Evolutionary conservation across 2,113 vertebrate genomes (phyloP).

Genomic region (Antigone vipio): DNA sequence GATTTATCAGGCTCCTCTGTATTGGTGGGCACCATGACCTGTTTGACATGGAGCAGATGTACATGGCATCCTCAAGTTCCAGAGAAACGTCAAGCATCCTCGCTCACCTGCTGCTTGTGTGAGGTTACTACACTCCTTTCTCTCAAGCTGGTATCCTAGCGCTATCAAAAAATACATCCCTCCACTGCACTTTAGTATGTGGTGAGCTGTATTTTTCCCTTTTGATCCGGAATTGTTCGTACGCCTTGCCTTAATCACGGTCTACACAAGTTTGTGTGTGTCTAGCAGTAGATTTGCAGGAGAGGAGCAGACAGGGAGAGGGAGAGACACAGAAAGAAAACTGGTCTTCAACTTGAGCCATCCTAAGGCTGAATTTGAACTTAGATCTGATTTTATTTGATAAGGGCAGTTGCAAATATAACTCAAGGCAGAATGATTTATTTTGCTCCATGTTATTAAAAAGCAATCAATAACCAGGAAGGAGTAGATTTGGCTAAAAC

Average conservation of each 20-base stretch:
- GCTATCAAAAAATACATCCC: not conserved
- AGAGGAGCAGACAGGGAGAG: not conserved
- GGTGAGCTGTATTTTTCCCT: not conserved
- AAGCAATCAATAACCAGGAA: not conserved
- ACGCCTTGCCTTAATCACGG: fast-evolving
- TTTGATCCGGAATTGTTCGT: not conserved
- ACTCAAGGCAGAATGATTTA: not conserved
- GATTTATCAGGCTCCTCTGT: not conserved
- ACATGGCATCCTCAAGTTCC: fast-evolving
- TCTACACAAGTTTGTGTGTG: not conserved
- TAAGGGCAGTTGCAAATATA: not conserved
- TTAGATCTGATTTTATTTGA: not conserved
- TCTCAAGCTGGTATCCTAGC: not conserved
- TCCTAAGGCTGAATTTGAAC: not conserved
- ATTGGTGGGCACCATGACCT: not conserved
- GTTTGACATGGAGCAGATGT: not conserved
- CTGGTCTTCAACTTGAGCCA: not conserved
- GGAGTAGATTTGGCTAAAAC: not conserved
- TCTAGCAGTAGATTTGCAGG: not conserved
- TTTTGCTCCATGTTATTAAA: not conserved
- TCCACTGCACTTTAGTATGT: not conserved
- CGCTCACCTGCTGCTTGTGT: not conserved
- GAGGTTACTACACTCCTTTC: not conserved
- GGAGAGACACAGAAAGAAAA: not conserved
- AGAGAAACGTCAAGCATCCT: not conserved